These are phyloP conservation scores for Lasiurus cinereus DNA, from an alignment of 2,113 vertebrate genomes.

Conservation along the genomic window DNA sequence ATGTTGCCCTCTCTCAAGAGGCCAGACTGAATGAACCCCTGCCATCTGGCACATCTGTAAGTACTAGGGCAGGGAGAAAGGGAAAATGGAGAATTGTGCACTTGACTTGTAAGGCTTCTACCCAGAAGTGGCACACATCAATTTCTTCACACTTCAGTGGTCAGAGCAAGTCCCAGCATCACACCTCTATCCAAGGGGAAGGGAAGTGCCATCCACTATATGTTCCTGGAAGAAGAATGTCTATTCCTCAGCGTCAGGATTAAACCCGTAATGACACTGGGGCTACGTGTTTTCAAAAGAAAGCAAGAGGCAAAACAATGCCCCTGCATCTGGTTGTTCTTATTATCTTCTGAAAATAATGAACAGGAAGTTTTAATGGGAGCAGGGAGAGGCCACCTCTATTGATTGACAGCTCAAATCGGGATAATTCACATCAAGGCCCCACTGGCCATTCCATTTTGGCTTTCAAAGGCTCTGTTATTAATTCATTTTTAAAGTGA, in stretches of 20 bases:
- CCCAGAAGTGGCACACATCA: neutral
- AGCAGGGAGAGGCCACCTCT: neutral
- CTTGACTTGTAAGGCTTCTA: neutral
- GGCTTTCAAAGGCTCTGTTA: slow-evolving; percentile 78
- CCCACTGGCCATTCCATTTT: slow-evolving; percentile 63
- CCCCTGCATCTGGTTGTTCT: neutral
- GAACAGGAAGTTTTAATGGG: slow-evolving; percentile 64
- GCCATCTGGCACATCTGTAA: neutral
- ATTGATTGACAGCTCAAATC: slow-evolving; percentile 71
- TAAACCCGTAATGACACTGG: neutral
- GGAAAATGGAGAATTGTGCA: neutral
- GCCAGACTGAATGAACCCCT: neutral
- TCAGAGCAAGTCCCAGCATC: neutral
- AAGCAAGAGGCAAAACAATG: slow-evolving; percentile 42
- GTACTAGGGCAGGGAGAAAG: neutral
- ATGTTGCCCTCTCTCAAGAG: neutral
- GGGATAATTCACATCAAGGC: slow-evolving; percentile 70
- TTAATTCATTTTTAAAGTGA: slow-evolving; percentile 86
- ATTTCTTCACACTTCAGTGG: neutral
- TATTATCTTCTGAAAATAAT: slow-evolving; percentile 70
- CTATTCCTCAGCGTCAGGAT: neutral
- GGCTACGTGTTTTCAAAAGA: neutral
- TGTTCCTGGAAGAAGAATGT: neutral
- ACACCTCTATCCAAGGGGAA: neutral
- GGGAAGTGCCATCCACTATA: neutral